phyloP scores from a whole-genome alignment of 2,113 vertebrate genomes.

The Dasypus novemcinctus region DNA sequence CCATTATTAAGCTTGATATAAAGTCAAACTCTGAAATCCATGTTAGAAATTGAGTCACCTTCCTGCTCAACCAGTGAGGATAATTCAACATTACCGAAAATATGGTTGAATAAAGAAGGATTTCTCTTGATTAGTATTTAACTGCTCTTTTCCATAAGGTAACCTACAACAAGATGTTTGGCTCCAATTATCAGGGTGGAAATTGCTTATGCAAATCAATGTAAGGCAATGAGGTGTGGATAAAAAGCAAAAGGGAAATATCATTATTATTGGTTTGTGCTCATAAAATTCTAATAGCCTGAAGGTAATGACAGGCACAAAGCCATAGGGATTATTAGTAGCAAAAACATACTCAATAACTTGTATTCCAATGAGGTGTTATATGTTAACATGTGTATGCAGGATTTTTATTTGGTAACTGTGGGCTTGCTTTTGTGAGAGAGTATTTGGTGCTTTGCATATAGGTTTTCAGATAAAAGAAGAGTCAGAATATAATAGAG shows the following conservation, averaged over 20 bases:
- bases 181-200: conserved; percentile 73
- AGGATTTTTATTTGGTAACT: conserved; percentile 55
- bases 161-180: conserved; percentile 71
- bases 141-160: conserved; percentile 70
- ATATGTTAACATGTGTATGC: background rate
- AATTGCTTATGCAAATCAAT: conserved; percentile 80
- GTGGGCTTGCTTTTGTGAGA: background rate
- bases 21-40: conserved; percentile 37
- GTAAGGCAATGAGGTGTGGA: conserved; percentile 76
- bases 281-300: conserved; percentile 69
- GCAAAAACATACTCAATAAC: conserved; percentile 47
- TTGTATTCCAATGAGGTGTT: background rate
- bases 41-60: conserved; percentile 63
- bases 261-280: conserved; percentile 76
- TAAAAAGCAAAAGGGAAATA: conserved; percentile 73
- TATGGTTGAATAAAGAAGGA: conserved; percentile 53
- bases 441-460: background rate
- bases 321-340: conserved; percentile 55
- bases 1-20: conserved; percentile 1
- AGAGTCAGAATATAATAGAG: conserved; percentile 28
- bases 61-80: conserved; percentile 54
- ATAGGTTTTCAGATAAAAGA: conserved; percentile 13
- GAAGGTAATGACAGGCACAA: conserved; percentile 56
- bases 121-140: conserved; percentile 69
- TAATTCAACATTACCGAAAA: conserved; percentile 62